Evolutionary conservation across 2,113 vertebrate genomes (phyloP), one percentile per base, ranked within the genome.

Genomic region (Agapornis roseicollis): DNA sequence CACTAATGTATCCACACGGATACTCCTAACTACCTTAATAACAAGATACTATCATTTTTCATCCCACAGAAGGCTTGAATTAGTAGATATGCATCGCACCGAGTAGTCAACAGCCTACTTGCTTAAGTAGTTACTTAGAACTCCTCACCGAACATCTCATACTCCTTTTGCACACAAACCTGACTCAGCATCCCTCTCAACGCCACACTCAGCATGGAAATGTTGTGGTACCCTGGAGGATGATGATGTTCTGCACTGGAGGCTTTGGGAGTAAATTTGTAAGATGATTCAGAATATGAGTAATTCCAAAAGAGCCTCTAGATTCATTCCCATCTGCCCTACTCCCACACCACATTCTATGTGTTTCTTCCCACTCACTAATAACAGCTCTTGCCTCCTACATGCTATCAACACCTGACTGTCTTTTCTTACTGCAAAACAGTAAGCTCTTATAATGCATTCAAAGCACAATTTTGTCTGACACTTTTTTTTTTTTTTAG

Each of bases 381-480:
- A 77, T 84, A 92, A 92, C 87, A 87, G 70, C 76, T 87, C 83
- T 96, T 94, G 76, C 93, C 94, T 96, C 91, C 88, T 82, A 95
- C 93, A 60, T 77, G 91, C 93, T 61, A 96, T 85, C 82, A 92
- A 88, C 84, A 84, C 92, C 81, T 95, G 94, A 95, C 96, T 92
- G 68, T 72, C 95, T 91, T 85, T 90, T 92, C 95, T 91, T 68
- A 86, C 76, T 79, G 76, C 70, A 70, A 85, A 79, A 88, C 46
- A 63, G 76, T 83, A 79, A 58, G 61, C 11, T 14, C 53, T 44
- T 81, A 89, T 85, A 82, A 95, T 72, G 55, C 88, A 85, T 96
- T 95, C 81, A 91, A 96, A 90, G 78, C 92, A 96, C 90, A 94
- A 79, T 90, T 91, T 94, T 90, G 94, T 97, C 97, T 97, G 96